These are phyloP conservation scores for Galleria mellonella DNA, from an alignment of 1,140 invertebrate genomes.

Conservation along the genomic window DNA sequence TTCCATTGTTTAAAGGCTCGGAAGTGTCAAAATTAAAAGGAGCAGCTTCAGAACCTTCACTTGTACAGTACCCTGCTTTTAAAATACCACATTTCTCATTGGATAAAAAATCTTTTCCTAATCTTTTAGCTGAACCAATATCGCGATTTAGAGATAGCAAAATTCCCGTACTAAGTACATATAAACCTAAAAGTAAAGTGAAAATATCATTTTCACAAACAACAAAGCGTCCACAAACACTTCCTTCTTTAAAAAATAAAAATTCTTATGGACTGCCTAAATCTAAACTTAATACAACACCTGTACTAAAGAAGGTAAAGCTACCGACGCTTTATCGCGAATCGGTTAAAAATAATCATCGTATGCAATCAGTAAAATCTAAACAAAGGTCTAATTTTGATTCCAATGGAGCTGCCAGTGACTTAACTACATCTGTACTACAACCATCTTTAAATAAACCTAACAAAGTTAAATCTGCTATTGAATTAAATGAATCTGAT, in stretches of 20 bases:
- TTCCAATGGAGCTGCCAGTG: conserved; percentile 10
- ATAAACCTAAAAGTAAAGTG: conserved; percentile 18
- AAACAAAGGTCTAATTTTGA: not conserved
- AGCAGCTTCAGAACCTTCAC: conserved; percentile 4
- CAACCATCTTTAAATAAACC: not conserved
- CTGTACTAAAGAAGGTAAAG: no score
- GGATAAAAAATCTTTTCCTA: not conserved
- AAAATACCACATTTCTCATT: not conserved
- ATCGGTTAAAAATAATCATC: no score
- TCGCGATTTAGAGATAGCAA: not conserved
- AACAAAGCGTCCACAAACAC: not conserved
- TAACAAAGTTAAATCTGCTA: not conserved
- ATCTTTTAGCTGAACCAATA: not conserved
- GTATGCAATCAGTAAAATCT: no score
- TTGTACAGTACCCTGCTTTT: conserved; percentile 1
- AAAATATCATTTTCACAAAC: conserved; percentile 25
- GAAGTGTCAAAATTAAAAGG: conserved; percentile 14
- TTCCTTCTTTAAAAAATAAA: conserved; percentile 2
- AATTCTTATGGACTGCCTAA: no score
- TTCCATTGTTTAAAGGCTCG: conserved; percentile 12
- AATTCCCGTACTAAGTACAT: not conserved
- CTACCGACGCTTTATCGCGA: no score
- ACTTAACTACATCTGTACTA: not conserved
- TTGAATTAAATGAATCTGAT: no score
- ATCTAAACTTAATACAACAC: no score